Base-by-base conservation (phyloP, 2,888 invertebrate genomes). In the Ophion obscuratus region DNA sequence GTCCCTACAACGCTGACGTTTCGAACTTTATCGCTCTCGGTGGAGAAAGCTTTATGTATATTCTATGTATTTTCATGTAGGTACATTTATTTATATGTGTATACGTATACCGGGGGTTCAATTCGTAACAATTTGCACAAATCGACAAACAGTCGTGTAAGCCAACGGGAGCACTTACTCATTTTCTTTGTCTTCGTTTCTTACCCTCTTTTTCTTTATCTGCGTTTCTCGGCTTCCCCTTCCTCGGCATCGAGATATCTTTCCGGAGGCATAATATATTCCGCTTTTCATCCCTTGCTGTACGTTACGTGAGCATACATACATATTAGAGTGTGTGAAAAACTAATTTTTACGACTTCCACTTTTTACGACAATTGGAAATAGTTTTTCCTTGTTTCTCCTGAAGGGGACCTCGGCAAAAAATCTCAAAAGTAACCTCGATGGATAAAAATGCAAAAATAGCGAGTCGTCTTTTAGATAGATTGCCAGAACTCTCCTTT, bases 121-220 rank as follows among this genome's bases (percentile, higher is more conserved):
- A 67, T 64, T 77, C 67, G 57, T 44, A 81, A 40, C 53, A n/a
- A 67, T 57, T 74, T 67, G 44, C 59, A 66, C 70, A 64, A 31
- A 61, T 47, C 44, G 71, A 66, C 27, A 59, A 27, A 71, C 44
- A 70, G 14, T 59, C 71, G 64, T 76, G 76, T 64, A 71, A 20
- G 40, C 40, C 68, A 47, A 31, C 20, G 24, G 17, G 44, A n/a
- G 1, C 1, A 76, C 27, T 36, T 17, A n/a, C 17, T 31, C 64
- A 17, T 57, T 44, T 57, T 67, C 7, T 36, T 14, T 17, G 10
- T 11, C 47, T 36, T 20, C 2, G 14, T 53, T 27, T 24, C 47
- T 31, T 24, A 2, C 24, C 17, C 2, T 20, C 9, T 20, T 17
- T 9, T 20, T 20, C 61, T 61, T 24, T 61, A 53, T 53, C 53